Base-by-base conservation (phyloP, 2,888 invertebrate genomes). In the Pristionchus arcanus region DNA sequence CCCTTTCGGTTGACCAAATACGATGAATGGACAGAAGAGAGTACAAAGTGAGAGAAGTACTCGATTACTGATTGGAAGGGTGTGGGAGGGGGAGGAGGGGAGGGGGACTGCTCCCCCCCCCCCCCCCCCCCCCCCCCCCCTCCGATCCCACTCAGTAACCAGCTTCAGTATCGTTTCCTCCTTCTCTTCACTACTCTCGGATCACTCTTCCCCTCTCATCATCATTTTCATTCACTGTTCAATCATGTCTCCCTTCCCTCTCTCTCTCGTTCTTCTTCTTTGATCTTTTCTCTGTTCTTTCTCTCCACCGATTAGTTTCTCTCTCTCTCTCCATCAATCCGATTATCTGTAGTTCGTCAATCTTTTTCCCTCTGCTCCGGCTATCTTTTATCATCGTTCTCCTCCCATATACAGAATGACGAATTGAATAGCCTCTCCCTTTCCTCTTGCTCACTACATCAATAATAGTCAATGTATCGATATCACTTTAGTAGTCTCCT, bases 231-330 rank as follows among this genome's bases (percentile, higher is more conserved):
- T 88, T 59, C 83, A 59, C 89, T 90, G 71, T 87, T 71, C 87
- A 87, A 90, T 90, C 90, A 25, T 68, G 31, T 5, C 16, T 34
- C 3, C 74, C 28, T 66, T 59, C 55, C 31, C 31, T 59, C 53
- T 77, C 83, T 77, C 66, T 53, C 63, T 77, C 21, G 49, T 25
- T 42, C 83, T 87, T 53, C 66, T 74, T 81, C 81, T 81, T 81
- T 81, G 81, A 81, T 81, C 81, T 81, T 53, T 87, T 91, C 89
- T 89, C 89, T 91, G 89, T 86, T 90, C 91, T 90, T 63, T 87
- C 83, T 81, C 42, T n/a, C 85, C 68, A 85, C 71, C 53, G 84
- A 81, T 84, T 86, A 81, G n/a, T 85, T 55, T 89, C 77, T 53
- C 42, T 25, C 42, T 42, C 31, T 42, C 31, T 21, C 25, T 77